Percentiles rank a stretch among this genome's conserved stretches.
phyloP scores from a whole-genome alignment of 2,888 invertebrate genomes.

The Pelosia muscerda region DNA sequence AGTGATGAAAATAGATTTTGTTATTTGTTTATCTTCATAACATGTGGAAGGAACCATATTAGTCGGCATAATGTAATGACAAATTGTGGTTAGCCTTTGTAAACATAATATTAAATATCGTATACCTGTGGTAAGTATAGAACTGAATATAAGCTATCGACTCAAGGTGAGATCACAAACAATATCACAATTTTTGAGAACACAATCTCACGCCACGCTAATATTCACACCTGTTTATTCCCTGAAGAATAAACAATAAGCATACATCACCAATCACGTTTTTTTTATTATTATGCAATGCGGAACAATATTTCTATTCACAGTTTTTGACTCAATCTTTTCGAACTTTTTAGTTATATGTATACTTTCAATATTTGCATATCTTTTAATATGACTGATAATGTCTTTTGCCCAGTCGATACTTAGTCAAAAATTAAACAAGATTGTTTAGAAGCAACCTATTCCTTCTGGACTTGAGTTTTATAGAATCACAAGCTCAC shows the following conservation, averaged over 20 bases:
- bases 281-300: too few species aligned
- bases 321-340: background rate
- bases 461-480: background rate
- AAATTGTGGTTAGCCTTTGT: constrained; percentile 13
- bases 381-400: too few species aligned
- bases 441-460: background rate
- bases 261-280: too few species aligned
- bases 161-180: constrained; percentile 13
- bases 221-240: background rate
- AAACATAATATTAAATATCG: background rate
- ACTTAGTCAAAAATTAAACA: too few species aligned
- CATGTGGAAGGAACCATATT: background rate
- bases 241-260: background rate
- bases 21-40: background rate
- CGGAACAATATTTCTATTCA: too few species aligned
- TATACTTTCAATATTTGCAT: too few species aligned
- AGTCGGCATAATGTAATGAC: background rate
- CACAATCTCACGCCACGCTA: background rate
- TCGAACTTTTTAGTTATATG: too few species aligned
- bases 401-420: too few species aligned
- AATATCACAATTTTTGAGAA: constrained; percentile 14
- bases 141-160: constrained; percentile 1
- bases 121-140: constrained; percentile 7
- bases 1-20: background rate
- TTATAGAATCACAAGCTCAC: background rate